Evolutionary conservation across 2,888 invertebrate genomes (phyloP).

Genomic region (Nemapogon koenigi): DNA sequence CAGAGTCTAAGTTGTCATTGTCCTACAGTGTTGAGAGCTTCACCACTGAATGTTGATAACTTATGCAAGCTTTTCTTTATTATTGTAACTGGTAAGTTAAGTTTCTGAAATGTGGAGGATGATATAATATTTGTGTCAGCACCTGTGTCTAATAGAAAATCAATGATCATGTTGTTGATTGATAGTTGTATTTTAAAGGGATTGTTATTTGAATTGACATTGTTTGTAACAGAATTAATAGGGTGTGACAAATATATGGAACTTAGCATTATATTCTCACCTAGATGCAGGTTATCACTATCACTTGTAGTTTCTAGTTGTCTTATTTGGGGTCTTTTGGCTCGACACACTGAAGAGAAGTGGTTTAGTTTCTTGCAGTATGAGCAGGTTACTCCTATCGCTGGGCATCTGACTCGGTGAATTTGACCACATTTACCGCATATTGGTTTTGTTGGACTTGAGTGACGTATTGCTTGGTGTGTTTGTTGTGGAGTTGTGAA

Average conservation of each 20-base stretch:
- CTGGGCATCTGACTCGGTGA: neutral
- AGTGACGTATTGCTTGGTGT: too few species aligned
- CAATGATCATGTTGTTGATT: neutral
- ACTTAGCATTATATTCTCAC: too few species aligned
- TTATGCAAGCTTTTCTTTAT: neutral
- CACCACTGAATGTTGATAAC: neutral
- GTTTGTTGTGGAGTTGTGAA: too few species aligned
- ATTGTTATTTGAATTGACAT: neutral
- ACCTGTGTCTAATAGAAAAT: neutral
- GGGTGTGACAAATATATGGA: neutral
- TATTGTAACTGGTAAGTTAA: neutral
- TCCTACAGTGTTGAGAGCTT: slow-evolving; percentile 11
- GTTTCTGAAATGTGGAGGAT: neutral
- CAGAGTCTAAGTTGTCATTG: slow-evolving; percentile 15
- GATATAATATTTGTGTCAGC: neutral
- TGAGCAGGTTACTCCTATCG: neutral
- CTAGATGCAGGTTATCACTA: neutral
- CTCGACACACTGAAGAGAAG: neutral
- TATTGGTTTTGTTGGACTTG: neutral
- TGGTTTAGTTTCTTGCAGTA: neutral
- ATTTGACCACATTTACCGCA: neutral
- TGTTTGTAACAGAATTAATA: neutral
- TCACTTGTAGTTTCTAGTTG: neutral
- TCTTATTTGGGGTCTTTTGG: neutral
- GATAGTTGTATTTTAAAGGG: neutral